These are phyloP conservation scores for Cisticola juncidis DNA, from an alignment of 2,113 vertebrate species.

Conservation along the genomic window DNA sequence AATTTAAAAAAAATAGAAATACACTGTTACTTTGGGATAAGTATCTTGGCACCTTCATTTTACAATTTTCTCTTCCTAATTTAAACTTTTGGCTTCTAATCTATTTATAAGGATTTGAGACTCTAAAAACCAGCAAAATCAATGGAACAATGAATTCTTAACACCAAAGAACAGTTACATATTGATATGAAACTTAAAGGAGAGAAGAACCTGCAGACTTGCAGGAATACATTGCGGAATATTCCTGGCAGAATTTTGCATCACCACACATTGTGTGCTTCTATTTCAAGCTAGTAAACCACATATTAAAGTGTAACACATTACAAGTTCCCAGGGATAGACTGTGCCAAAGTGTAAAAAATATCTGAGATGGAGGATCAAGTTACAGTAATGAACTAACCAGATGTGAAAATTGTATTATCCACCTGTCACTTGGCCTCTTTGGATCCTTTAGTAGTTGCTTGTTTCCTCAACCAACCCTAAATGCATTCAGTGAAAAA, in stretches of 20 bases:
- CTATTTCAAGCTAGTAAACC: not conserved
- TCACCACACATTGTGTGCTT: not conserved
- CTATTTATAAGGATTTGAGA: not conserved
- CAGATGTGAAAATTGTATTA: not conserved
- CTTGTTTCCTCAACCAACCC: not conserved
- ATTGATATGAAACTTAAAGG: not conserved
- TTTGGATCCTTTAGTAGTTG: not conserved
- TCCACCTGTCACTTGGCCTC: not conserved
- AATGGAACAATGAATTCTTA: not conserved
- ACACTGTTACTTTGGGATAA: not conserved
- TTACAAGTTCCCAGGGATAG: not conserved
- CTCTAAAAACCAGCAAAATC: not conserved
- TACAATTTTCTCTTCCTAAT: not conserved
- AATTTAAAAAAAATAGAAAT: not conserved
- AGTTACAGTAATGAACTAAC: not conserved
- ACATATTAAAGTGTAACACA: not conserved
- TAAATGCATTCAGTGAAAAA: not conserved
- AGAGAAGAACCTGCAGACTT: not conserved
- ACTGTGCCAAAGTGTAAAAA: not conserved
- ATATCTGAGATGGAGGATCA: not conserved
- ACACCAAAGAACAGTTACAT: not conserved
- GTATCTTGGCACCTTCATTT: not conserved
- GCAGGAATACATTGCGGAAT: not conserved
- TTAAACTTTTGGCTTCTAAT: not conserved
- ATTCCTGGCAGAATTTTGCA: not conserved